These are phyloP conservation scores for Hybognathus amarus DNA, from an alignment of 2,797 vertebrate species.

Conservation along the genomic window DNA sequence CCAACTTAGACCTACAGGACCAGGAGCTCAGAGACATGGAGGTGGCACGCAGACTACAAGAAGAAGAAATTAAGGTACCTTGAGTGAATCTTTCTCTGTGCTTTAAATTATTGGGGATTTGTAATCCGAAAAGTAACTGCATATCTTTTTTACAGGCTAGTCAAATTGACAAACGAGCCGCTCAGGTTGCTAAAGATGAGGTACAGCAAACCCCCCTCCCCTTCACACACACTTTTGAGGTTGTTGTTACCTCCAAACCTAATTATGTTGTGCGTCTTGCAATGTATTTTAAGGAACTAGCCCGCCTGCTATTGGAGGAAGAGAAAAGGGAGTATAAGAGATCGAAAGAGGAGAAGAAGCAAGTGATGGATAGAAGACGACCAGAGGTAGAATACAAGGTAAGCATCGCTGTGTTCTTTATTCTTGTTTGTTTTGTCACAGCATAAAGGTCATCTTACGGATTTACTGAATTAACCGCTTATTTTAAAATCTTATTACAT, in stretches of 20 bases:
- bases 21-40: slow-evolving; percentile 90
- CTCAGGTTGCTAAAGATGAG: slow-evolving; percentile 96
- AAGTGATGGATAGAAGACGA: slow-evolving; percentile 80
- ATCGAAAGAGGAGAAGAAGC: slow-evolving; percentile 86
- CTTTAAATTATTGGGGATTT: neutral
- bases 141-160: slow-evolving; percentile 77
- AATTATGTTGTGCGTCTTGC: neutral
- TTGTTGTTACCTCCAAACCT: neutral
- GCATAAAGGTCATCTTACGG: too few species aligned
- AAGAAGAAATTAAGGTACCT: slow-evolving; percentile 89
- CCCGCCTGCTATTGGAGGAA: slow-evolving; percentile 91
- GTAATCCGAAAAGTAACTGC: neutral
- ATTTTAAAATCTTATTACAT: too few species aligned
- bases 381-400: slow-evolving; percentile 87
- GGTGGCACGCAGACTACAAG: slow-evolving; percentile 90
- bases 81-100: neutral
- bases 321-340: slow-evolving; percentile 91
- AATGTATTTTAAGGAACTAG: slow-evolving; percentile 84
- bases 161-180: slow-evolving; percentile 83
- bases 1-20: slow-evolving; percentile 73
- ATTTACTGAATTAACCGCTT: too few species aligned
- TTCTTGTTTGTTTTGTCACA: too few species aligned
- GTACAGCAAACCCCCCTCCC: slow-evolving; percentile 69
- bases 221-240: neutral
- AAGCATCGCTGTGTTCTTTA: slow-evolving; percentile 23